These are phyloP conservation scores for Palythoa heliodiscus DNA, from an alignment of 92 coral and sea anemone genomes.

Conservation along the genomic window DNA sequence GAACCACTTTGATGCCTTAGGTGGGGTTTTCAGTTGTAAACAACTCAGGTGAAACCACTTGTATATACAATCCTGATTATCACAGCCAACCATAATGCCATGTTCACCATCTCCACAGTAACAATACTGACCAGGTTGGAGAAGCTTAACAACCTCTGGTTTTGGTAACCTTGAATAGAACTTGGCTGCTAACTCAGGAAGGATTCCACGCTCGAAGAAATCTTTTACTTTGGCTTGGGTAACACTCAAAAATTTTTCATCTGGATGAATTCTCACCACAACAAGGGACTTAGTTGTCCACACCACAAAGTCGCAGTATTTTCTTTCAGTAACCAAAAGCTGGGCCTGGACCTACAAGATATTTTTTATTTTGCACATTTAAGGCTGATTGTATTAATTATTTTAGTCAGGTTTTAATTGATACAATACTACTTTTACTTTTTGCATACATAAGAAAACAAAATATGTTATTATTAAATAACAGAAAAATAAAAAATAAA, in stretches of 20 bases:
- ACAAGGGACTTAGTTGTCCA: constrained; percentile 23
- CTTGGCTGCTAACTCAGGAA: constrained; percentile 52
- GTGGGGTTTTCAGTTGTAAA: constrained; percentile 45
- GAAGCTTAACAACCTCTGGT: not conserved
- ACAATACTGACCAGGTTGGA: constrained; percentile 15
- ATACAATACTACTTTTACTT: not conserved
- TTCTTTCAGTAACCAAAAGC: constrained; percentile 16
- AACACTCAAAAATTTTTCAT: not conserved
- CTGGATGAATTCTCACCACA: constrained; percentile 17
- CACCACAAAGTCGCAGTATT: constrained; percentile 40
- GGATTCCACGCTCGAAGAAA: constrained; percentile 36
- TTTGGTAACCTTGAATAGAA: constrained; percentile 42
- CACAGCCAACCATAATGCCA: constrained; percentile 62
- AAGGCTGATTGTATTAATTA: not conserved
- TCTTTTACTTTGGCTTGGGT: constrained; percentile 27
- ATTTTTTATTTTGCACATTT: not conserved
- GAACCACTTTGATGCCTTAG: constrained; percentile 49
- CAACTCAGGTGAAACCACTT: constrained; percentile 59
- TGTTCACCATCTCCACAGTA: constrained; percentile 52
- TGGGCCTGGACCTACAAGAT: constrained; percentile 40
- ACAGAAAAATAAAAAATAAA: not conserved
- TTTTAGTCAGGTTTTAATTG: not conserved
- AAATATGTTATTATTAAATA: not conserved
- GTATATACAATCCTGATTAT: constrained; percentile 43
- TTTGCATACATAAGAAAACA: not conserved